Evolutionary conservation across 2,113 vertebrate genomes (phyloP).

Genomic region (Eubucco bourcierii): DNA sequence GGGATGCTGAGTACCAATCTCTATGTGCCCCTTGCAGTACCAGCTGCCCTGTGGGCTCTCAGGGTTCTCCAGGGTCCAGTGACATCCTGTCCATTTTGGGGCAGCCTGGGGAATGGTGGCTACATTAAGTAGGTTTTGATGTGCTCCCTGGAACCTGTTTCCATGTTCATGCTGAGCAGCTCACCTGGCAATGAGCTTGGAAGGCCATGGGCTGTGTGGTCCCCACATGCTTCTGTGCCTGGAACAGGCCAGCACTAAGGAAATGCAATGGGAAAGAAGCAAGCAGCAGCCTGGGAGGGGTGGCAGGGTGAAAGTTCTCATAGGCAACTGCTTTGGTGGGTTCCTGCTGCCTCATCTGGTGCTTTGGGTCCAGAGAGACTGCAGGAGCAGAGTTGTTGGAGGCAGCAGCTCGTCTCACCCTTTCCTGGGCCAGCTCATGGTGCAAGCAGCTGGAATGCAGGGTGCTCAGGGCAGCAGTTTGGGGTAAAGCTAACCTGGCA

Average conservation of each 20-base stretch:
- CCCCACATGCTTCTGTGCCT: too few relatives aligned
- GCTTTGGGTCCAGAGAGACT: neutral
- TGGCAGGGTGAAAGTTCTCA: neutral
- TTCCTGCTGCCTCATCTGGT: neutral
- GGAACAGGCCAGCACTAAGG: too few relatives aligned
- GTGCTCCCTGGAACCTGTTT: neutral
- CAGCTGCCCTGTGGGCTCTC: neutral
- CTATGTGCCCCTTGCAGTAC: neutral
- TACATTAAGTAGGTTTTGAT: neutral
- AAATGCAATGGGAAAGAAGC: neutral
- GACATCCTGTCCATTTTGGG: fast-evolving
- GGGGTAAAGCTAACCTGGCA: neutral
- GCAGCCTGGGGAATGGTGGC: neutral
- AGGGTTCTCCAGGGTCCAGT: neutral
- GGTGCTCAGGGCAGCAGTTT: too few relatives aligned
- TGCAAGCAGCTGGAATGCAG: neutral
- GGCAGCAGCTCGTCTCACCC: neutral
- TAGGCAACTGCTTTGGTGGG: neutral
- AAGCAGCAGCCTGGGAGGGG: neutral
- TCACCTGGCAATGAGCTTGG: neutral
- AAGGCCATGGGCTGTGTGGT: neutral
- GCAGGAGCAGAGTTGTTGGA: neutral
- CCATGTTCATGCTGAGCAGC: neutral
- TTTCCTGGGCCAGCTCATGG: neutral
- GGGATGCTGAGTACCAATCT: neutral